Percentiles rank a stretch among this genome's conserved stretches.
These are phyloP conservation scores for Stomatorhinus walkeri DNA, from an alignment of 2,797 vertebrate species.

Conservation along the genomic window DNA sequence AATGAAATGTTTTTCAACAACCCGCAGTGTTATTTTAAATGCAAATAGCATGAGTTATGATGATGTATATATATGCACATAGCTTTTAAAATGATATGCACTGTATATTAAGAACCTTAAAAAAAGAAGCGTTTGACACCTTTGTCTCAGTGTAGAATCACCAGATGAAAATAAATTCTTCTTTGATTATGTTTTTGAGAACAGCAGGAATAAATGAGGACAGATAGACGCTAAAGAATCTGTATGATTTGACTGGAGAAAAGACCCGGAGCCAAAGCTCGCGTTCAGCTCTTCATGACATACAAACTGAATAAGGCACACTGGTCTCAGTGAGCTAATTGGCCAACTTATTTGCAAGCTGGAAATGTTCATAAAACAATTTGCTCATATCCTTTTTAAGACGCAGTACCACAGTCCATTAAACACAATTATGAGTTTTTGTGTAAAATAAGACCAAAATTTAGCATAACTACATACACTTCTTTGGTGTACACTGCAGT, in stretches of 20 bases:
- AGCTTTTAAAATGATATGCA: not conserved
- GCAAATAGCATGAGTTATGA: not conserved
- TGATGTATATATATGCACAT: not conserved
- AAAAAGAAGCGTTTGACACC: not conserved
- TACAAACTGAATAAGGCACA: not conserved
- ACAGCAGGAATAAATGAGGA: not conserved
- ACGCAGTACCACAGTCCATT: not conserved
- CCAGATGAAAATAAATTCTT: not conserved
- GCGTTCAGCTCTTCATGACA: not conserved
- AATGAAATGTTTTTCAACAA: not conserved
- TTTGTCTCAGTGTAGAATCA: not conserved
- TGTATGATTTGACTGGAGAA: not conserved
- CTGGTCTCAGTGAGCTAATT: not conserved
- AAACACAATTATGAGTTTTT: not conserved
- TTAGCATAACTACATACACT: not conserved
- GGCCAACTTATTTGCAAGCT: not conserved
- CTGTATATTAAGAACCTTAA: not conserved
- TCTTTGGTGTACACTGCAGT: not conserved
- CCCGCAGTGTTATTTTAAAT: not conserved
- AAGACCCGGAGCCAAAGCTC: not conserved
- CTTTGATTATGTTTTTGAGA: not conserved
- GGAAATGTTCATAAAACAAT: not conserved
- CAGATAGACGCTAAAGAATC: not conserved
- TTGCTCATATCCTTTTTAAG: not conserved
- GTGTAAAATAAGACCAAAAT: not conserved